Base-by-base conservation (phyloP, 2,113 vertebrate genomes). In the Promerops cafer region DNA sequence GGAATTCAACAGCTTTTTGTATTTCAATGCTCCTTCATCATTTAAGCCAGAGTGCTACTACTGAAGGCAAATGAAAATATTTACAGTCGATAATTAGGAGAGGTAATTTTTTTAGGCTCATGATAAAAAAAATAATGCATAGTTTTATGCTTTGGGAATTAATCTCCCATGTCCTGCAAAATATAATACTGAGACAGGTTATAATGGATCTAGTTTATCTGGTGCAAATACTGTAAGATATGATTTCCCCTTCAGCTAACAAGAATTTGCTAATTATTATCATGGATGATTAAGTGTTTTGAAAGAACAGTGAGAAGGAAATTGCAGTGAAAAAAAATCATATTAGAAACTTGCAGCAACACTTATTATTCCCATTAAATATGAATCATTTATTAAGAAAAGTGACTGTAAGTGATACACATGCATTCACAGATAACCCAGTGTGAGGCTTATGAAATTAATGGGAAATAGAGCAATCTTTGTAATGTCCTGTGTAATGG, bases 251-350 rank as follows among this genome's bases (percentile, higher is more conserved):
- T 88, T 96, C 81, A 68, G 77, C 90, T 94, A 94, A 92, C 80
- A 97, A 96, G 96, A 97, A 97, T 96, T 96, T 89, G 80, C 96
- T 97, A 97, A 98, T 97, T 97, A 97, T 94, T 92, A 83, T 74
- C 71, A 94, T 53, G 33, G 96, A 97, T 96, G 91, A 96, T 96
- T 95, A 97, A 97, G 96, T 92, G 91, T 94, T 96, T 95, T 96
- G 93, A 94, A 96, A 97, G 81, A 96, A 89, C 75, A 92, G 68
- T 10, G n/a, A 83, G 87, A 82, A 97, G 95, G 97, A 97, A 97
- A 97, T 93, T 78, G 74, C 68, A 90, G 45, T 89, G 75, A 87
- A 95, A 96, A 96, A 94, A 97, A 97, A 83, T 69, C 21, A 7
- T 95, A 86, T 94, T 93, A 91, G 83, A 85, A 94, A 97, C 78